A percentile compares a stretch with the other conserved stretches of the same genome.
Conservation (phyloP, 2,888 invertebrate species). For the Lycocerus yunnanus region DNA sequence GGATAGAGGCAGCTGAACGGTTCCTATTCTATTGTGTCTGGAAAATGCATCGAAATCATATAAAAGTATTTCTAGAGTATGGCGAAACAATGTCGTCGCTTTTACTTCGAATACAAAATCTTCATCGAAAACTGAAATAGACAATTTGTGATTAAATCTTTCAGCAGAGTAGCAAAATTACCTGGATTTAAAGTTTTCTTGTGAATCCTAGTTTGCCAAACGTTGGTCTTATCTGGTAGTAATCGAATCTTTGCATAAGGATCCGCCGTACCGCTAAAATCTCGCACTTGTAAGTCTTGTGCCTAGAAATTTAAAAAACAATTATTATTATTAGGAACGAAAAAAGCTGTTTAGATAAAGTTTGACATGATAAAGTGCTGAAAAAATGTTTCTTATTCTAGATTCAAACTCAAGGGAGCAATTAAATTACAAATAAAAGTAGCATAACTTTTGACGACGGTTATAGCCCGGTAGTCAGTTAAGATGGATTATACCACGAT, state of each 20-base stretch:
- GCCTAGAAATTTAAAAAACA: slow-evolving; percentile 50
- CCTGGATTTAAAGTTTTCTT: slow-evolving; percentile 68
- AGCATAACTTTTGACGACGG: too few species aligned
- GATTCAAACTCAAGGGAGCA: too few species aligned
- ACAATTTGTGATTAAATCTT: not conserved
- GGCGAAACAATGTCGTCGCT: slow-evolving; percentile 58
- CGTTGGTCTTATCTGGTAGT: slow-evolving; percentile 63
- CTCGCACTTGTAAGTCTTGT: slow-evolving; percentile 61
- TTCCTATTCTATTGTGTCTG: slow-evolving; percentile 68
- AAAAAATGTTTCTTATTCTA: too few species aligned
- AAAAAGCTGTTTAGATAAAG: too few species aligned
- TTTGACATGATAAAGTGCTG: too few species aligned
- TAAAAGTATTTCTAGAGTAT: slow-evolving; percentile 65
- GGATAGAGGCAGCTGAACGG: slow-evolving; percentile 61
- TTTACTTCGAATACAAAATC: slow-evolving; percentile 70
- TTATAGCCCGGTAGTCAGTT: too few species aligned
- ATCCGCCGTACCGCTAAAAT: slow-evolving; percentile 66
- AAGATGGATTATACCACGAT: too few species aligned
- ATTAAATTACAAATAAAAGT: too few species aligned
- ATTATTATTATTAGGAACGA: too few species aligned
- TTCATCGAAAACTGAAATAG: slow-evolving; percentile 65
- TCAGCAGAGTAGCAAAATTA: slow-evolving; percentile 40
- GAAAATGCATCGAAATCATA: slow-evolving; percentile 70
- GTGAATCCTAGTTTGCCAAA: slow-evolving; percentile 67
- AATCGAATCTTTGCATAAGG: slow-evolving; percentile 70